Evolutionary conservation across 2,888 invertebrate species (phyloP).

Genomic region (Chydorus sphaericus): DNA sequence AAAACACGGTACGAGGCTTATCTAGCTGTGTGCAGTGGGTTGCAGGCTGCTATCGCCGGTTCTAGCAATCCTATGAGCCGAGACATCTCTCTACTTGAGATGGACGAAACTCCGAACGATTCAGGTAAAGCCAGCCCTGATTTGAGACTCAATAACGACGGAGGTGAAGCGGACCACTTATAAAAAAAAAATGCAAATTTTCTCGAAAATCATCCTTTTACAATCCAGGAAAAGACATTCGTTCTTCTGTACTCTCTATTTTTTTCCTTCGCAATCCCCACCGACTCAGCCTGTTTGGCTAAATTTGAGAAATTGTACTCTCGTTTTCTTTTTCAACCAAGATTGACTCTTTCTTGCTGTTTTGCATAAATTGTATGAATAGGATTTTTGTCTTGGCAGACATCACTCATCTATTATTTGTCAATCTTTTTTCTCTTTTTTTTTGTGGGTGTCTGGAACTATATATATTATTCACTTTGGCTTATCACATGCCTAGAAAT

Average conservation of each 20-base stretch:
- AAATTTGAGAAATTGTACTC: background rate
- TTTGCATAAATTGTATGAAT: too few species aligned
- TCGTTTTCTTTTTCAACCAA: too few species aligned
- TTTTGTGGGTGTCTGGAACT: background rate
- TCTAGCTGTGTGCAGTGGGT: background rate
- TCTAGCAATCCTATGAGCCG: conserved; percentile 1
- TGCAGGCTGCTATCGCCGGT: background rate
- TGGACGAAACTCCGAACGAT: conserved; percentile 11
- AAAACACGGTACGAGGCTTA: conserved; percentile 9
- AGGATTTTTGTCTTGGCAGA: too few species aligned
- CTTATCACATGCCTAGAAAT: too few species aligned
- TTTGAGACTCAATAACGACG: background rate
- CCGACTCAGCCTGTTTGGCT: background rate
- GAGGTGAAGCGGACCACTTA: background rate
- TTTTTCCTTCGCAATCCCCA: too few species aligned
- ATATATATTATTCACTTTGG: too few species aligned
- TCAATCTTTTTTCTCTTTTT: background rate
- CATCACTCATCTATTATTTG: background rate
- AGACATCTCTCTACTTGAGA: conserved; percentile 5
- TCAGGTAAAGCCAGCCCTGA: conserved; percentile 13
- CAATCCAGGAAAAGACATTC: conserved; percentile 4
- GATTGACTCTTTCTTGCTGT: too few species aligned
- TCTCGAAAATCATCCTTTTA: background rate
- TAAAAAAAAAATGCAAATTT: background rate
- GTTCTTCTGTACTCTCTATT: background rate